Base-by-base conservation (phyloP, 2,888 invertebrate species). In the Lagria hirta region DNA sequence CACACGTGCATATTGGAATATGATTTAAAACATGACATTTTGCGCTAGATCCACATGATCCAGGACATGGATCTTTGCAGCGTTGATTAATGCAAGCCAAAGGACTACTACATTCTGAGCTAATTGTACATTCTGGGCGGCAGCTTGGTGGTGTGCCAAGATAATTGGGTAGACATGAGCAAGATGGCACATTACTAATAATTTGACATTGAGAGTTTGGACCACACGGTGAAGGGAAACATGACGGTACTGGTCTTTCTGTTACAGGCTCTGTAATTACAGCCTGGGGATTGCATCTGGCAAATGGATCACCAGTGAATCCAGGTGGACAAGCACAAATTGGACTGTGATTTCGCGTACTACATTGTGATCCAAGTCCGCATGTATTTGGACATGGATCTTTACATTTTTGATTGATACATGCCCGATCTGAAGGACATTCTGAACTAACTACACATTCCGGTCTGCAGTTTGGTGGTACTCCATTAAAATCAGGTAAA, bases 331-430 rank as follows among this genome's bases (percentile, higher is more conserved):
- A 93, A 2, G 87, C 86, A 63, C 93, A 93, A 49, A 90, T 88
- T 2, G 91, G 90, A 61, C 86, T 89, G 68, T 92, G 91, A 66
- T 90, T 89, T 64, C 83, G 84, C 0, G 86, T 85, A 29, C 82
- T 81, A 62, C 93, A 93, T 54, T 86, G 82, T 1, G 92, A 90
- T 57, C 85, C 82, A 33, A 87, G 75, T n/a, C 92, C 92, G 65
- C 92, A 92, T 0, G 88, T 88, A 53, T 88, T 86, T 7, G 86
- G 84, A 61, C 93, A 93, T 21, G 93, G 92, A 73, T 93, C 89
- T 5, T 84, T 81, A 66, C 94, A 94, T 71, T 84, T 86, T 59
- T 86, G 86, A 66, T 88, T 88, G 20, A 90, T 77, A 58, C 94
- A 94, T 10, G 92, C 90, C 55, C 84, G 82, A 44, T 89, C 86